These are phyloP conservation scores for Camponotus vicinus DNA, from an alignment of 1,140 invertebrate species.

Conservation along the genomic window DNA sequence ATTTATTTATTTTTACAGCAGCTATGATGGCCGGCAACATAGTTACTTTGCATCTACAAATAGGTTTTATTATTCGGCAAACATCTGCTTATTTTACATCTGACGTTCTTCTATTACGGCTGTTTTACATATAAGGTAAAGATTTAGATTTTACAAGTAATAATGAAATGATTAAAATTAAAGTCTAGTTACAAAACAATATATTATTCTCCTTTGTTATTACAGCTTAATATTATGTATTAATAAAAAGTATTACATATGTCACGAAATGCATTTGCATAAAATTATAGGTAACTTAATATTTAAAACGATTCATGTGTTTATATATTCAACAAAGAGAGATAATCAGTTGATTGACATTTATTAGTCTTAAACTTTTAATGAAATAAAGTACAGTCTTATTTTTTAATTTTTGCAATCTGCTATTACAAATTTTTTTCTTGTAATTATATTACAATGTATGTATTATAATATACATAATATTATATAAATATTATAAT, in stretches of 20 bases:
- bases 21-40: not conserved
- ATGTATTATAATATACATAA: not conserved
- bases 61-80: not conserved
- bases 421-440: not conserved
- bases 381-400: not conserved
- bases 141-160: not conserved
- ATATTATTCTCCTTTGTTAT: not conserved
- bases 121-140: not conserved
- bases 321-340: not conserved
- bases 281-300: not conserved
- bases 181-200: not conserved
- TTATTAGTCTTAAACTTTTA: not conserved
- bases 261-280: not conserved
- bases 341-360: not conserved
- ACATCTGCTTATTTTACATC: not conserved
- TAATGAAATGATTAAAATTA: not conserved
- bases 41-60: not conserved
- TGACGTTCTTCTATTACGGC: not conserved
- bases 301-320: not conserved
- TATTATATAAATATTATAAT: too few species aligned
- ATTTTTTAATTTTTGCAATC: constrained; percentile 17
- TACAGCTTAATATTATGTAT: not conserved
- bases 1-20: not conserved
- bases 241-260: not conserved
- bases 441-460: not conserved